A percentile compares a stretch with the other conserved stretches of the same genome.
phyloP scores from a whole-genome alignment of 2,888 invertebrate genomes.

The Cepaea hortensis region DNA sequence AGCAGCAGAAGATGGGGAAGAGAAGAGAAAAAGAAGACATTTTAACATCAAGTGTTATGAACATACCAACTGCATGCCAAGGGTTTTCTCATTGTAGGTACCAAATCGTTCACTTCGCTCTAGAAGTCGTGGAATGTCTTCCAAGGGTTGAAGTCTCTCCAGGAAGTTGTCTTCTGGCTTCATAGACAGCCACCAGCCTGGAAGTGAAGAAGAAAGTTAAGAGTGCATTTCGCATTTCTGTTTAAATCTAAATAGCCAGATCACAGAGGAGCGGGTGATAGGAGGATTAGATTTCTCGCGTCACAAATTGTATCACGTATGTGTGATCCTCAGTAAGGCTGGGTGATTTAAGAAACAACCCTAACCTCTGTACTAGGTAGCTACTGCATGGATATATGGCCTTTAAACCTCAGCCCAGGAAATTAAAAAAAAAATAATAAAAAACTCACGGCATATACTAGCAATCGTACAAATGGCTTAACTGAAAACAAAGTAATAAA shows the following conservation, averaged over 20 bases:
- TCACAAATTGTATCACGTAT: no score
- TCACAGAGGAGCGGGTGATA: not conserved
- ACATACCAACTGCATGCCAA: conserved; percentile 64
- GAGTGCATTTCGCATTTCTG: not conserved
- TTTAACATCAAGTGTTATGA: not conserved
- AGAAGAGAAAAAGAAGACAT: not conserved
- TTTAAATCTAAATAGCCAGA: no score
- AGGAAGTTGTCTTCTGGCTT: conserved; percentile 63
- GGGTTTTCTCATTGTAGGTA: conserved; percentile 60
- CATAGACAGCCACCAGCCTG: conserved; percentile 71
- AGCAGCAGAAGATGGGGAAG: not conserved
- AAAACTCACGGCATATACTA: no score
- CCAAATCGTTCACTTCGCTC: conserved; percentile 62
- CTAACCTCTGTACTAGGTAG: no score
- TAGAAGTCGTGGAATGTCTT: conserved; percentile 56
- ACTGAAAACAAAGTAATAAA: no score
- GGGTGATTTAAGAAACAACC: no score
- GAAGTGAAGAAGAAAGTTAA: not conserved
- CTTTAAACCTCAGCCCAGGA: no score
- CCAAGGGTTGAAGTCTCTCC: conserved; percentile 58
- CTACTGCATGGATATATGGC: no score
- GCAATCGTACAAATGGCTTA: no score
- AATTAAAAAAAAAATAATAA: no score
- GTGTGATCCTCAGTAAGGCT: no score
- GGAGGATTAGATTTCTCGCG: not conserved